Conservation (phyloP, 2,113 vertebrate genomes). For the Mesembrinibis cayennensis region DNA sequence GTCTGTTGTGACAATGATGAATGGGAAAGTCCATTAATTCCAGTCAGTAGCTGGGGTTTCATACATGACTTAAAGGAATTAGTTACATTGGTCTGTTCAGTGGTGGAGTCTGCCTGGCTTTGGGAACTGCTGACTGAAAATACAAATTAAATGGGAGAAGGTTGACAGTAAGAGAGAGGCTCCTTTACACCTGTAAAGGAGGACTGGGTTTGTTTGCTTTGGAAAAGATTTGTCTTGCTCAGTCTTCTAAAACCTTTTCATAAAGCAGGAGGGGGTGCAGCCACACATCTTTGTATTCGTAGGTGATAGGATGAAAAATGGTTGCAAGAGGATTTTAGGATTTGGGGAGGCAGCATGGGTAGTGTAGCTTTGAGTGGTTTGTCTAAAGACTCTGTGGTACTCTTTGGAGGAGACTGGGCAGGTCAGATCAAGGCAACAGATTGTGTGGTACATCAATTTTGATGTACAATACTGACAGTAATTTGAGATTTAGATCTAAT, state of each 20-base stretch:
- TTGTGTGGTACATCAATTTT: not conserved
- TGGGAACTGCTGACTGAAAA: not conserved
- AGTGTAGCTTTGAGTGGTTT: not conserved
- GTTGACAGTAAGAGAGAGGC: not conserved
- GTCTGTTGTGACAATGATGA: not conserved
- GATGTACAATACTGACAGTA: not conserved
- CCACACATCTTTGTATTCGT: not conserved
- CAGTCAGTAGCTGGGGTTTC: not conserved
- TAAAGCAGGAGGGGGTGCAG: not conserved
- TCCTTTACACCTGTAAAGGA: not conserved
- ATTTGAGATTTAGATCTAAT: not conserved
- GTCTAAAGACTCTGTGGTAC: not conserved
- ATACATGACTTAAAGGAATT: not conserved
- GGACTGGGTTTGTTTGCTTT: not conserved
- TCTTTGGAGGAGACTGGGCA: not conserved
- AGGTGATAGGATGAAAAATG: not conserved
- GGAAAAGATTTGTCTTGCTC: not conserved
- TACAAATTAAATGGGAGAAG: not conserved
- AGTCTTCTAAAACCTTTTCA: not conserved
- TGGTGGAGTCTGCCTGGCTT: not conserved
- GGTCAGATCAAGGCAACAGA: not conserved
- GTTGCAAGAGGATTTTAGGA: not conserved
- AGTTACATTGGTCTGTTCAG: not conserved
- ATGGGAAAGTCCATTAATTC: not conserved
- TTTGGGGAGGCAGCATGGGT: not conserved